These are phyloP conservation scores for Pilophorus perplexus DNA, from an alignment of 2,888 invertebrate species.

Conservation along the genomic window DNA sequence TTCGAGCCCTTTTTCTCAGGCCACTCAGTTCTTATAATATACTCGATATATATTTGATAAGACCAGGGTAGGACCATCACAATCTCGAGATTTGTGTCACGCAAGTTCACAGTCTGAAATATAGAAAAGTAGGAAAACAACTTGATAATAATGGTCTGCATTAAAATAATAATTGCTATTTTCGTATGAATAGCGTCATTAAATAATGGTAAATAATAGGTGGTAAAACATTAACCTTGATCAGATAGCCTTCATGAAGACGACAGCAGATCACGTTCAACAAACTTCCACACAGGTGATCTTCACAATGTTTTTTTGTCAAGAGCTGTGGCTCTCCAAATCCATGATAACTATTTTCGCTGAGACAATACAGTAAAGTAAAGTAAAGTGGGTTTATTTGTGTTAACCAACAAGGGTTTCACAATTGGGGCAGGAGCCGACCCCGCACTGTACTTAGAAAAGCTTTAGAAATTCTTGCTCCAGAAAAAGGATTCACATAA, in stretches of 20 bases:
- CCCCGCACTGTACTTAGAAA: no score
- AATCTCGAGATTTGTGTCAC: conserved; percentile 61
- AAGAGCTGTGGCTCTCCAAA: conserved; percentile 59
- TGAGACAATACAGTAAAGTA: conserved; percentile 48
- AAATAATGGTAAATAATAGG: not conserved
- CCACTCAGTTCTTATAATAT: conserved; percentile 62
- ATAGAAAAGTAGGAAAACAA: no score
- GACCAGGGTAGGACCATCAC: conserved; percentile 70
- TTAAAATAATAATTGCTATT: not conserved
- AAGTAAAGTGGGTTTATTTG: no score
- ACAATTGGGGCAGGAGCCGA: no score
- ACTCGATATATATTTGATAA: conserved; percentile 68
- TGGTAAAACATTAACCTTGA: conserved; percentile 56
- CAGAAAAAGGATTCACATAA: no score
- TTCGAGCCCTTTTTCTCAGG: conserved; percentile 53
- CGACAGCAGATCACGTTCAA: conserved; percentile 68
- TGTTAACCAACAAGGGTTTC: no score
- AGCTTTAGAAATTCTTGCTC: no score
- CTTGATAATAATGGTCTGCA: not conserved
- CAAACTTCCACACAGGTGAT: conserved; percentile 62
- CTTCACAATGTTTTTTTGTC: conserved; percentile 64
- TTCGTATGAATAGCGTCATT: not conserved
- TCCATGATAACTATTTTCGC: conserved; percentile 60
- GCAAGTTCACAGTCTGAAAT: conserved; percentile 57
- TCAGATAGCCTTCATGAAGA: conserved; percentile 71